phyloP scores from a whole-genome alignment of 1,140 invertebrate species.

The Apis laboriosa region DNA sequence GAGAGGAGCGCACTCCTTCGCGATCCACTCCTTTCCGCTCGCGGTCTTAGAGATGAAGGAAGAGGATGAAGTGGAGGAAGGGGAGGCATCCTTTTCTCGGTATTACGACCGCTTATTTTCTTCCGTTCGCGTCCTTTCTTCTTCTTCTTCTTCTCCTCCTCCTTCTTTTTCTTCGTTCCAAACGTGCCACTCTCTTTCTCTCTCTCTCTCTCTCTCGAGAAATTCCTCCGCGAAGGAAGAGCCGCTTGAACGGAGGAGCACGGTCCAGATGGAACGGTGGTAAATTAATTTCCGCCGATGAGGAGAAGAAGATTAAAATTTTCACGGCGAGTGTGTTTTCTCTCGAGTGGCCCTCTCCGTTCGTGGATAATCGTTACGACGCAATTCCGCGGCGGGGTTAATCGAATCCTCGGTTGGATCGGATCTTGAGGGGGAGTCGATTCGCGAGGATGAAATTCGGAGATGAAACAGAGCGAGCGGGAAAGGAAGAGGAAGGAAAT shows the following conservation, averaged over 20 bases:
- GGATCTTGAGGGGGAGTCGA: neutral
- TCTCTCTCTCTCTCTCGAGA: neutral
- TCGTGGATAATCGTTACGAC: constrained; percentile 18
- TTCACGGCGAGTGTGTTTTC: constrained; percentile 31
- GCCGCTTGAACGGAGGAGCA: constrained; percentile 5
- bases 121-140: constrained; percentile 31
- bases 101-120: constrained; percentile 64
- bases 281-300: constrained; percentile 44
- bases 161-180: too few relatives aligned
- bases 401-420: neutral
- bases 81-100: constrained; percentile 37
- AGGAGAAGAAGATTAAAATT: constrained; percentile 49
- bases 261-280: constrained; percentile 17
- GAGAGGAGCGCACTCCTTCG: constrained; percentile 49
- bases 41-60: constrained; percentile 49
- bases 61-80: constrained; percentile 21
- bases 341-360: neutral
- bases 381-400: constrained; percentile 33
- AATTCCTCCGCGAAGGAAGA: neutral
- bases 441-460: neutral
- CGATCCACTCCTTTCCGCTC: constrained; percentile 2
- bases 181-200: neutral
- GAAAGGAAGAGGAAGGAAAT: neutral
- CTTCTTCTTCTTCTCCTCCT: neutral
- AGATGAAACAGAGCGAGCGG: too few relatives aligned